phyloP scores from a whole-genome alignment of 1,140 invertebrate species.

The Ptiloglossa arizonensis region DNA sequence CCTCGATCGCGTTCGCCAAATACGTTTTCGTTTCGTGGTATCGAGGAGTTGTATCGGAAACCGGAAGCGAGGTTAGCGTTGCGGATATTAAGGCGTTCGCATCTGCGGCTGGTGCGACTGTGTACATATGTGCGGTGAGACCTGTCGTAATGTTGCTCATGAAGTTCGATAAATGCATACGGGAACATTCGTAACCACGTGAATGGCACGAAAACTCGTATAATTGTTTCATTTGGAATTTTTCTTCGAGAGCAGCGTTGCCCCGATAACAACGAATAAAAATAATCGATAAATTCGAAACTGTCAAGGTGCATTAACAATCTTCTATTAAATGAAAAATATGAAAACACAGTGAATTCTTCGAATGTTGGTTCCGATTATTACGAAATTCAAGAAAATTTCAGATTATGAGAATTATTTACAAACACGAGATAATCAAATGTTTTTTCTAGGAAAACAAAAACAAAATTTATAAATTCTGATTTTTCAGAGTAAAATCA shows the following conservation, averaged over 20 bases:
- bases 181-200: neutral
- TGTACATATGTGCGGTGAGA: neutral
- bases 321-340: too few species aligned
- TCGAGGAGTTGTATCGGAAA: neutral
- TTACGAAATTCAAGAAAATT: too few species aligned
- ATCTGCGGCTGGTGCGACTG: neutral
- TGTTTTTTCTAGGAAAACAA: too few species aligned
- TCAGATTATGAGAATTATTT: too few species aligned
- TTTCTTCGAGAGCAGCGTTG: neutral
- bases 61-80: conserved; percentile 18
- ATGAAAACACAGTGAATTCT: too few species aligned
- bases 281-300: too few species aligned
- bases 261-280: too few species aligned
- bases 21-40: neutral
- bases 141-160: neutral
- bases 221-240: neutral
- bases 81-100: conserved; percentile 42
- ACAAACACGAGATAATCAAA: too few species aligned
- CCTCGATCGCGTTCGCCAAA: neutral
- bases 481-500: too few species aligned
- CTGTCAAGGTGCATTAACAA: too few species aligned
- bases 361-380: too few species aligned
- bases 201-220: neutral
- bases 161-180: conserved; percentile 10
- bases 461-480: too few species aligned